phyloP scores from a whole-genome alignment of 2,888 invertebrate genomes.

The Eledona agricola region DNA sequence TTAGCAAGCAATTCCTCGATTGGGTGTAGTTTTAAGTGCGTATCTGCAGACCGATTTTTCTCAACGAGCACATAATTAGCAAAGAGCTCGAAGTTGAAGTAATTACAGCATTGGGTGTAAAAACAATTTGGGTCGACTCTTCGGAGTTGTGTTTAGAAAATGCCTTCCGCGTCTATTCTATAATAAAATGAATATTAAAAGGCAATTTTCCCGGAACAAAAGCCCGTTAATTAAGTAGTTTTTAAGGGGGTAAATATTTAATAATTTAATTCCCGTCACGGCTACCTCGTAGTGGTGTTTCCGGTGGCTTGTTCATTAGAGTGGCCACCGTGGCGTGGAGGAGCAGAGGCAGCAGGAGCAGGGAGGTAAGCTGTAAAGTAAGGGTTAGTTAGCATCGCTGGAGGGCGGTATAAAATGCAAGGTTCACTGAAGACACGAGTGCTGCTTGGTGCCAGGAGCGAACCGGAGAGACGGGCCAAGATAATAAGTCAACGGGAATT shows the following conservation, averaged over 20 bases:
- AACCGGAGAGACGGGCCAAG: slow-evolving; percentile 39
- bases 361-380: slow-evolving; percentile 42
- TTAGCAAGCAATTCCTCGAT: too few species aligned
- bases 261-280: slow-evolving; percentile 40
- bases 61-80: too few species aligned
- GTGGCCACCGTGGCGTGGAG: slow-evolving; percentile 48
- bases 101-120: too few species aligned
- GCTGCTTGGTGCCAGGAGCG: slow-evolving; percentile 52
- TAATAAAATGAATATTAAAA: slow-evolving; percentile 36
- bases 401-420: slow-evolving; percentile 55
- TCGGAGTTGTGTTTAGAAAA: slow-evolving; percentile 10
- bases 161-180: slow-evolving; percentile 17
- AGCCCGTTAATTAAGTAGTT: slow-evolving; percentile 41
- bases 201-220: slow-evolving; percentile 31
- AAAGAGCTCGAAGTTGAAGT: too few species aligned
- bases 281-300: slow-evolving; percentile 34
- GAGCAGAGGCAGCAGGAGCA: slow-evolving; percentile 27
- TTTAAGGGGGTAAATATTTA: slow-evolving; percentile 39
- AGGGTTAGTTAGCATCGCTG: slow-evolving; percentile 55
- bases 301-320: slow-evolving; percentile 49
- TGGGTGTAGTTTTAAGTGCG: too few species aligned
- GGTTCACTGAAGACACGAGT: slow-evolving; percentile 55
- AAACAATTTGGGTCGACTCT: too few species aligned
- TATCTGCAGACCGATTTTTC: too few species aligned
- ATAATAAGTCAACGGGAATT: slow-evolving; percentile 56